Evolutionary conservation across 2,113 vertebrate species (phyloP).

Genomic region (Tringa solitaria): DNA sequence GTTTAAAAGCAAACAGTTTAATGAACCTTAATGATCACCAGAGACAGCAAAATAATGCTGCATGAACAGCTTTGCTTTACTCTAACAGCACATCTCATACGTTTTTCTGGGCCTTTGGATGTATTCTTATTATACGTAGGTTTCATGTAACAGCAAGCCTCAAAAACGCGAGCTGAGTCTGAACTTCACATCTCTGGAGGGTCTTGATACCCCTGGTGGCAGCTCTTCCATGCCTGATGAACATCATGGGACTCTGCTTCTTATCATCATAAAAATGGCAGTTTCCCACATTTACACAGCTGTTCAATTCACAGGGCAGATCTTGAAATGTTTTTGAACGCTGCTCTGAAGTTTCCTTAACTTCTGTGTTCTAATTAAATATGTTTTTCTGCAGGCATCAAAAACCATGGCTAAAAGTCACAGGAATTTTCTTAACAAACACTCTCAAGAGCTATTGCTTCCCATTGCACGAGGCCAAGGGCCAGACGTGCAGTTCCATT

Average conservation of each 20-base stretch:
- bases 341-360: not conserved
- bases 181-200: not conserved
- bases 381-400: constrained; percentile 13
- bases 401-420: constrained; percentile 25
- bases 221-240: not conserved
- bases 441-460: constrained; percentile 53
- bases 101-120: not conserved
- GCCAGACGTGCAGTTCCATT: constrained; percentile 35
- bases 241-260: not conserved
- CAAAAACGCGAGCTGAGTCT: not conserved
- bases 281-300: constrained; percentile 27
- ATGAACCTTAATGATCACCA: not conserved
- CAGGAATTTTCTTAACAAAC: constrained; percentile 32
- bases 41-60: not conserved
- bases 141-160: not conserved
- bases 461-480: constrained; percentile 15
- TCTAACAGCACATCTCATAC: not conserved
- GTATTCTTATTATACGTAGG: not conserved
- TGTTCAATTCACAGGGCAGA: not conserved
- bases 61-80: not conserved
- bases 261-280: not conserved
- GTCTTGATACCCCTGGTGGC: not conserved
- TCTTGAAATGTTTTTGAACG: not conserved
- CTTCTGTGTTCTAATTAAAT: constrained; percentile 7
- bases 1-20: constrained; percentile 5